Base-by-base conservation (phyloP, 1,140 invertebrate species). In the Ceratitis capitata region DNA sequence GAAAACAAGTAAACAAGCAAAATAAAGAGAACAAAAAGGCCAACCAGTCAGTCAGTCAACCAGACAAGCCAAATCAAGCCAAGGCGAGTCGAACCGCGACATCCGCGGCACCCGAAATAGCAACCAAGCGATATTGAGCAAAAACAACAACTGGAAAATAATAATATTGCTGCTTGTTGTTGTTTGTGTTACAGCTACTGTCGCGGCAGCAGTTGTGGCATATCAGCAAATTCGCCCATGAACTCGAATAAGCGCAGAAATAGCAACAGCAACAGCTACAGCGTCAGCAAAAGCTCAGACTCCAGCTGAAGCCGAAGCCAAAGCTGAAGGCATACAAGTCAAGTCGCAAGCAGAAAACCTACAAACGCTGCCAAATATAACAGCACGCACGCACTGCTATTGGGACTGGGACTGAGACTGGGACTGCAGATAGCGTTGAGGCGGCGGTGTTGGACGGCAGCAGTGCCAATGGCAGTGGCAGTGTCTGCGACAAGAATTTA, bases 181-280 rank as follows among this genome's bases (percentile, higher is more conserved):
- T 35, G 32, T 19, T 61, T 7, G 14, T 61, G 58, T 61, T 47
- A 47, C 45, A 9, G 45, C 1, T 26, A 7, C 19, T 45, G 19
- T 78, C 12, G 69, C 69, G 23, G 23, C 23, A 78, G 69, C 39
- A n/a, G n/a, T n/a, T n/a, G n/a, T n/a, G 39, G 16, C 69, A 45
- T 78, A 45, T 45, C 69, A 47, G 69, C 69, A 69, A 69, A 12
- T 45, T 45, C 45, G 39, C n/a, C 69, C 69, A 47, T 78, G 69
- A 78, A 78, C 69, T 78, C 69, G 69, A 78, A 78, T 12, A n/a
- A n/a, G 42, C 45, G 42, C 16, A 2, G 64, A 32, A 74, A 2
- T 6, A 74, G 64, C 64, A 74, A 2, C 16, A 74, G 32, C 58
- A 64, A 23, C 69, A 78, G n/a, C n/a, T n/a, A n/a, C n/a, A n/a